Percentiles rank a stretch among this genome's conserved stretches.
Conservation (phyloP, 35 echinoderm and acorn worm species). For the Chiridota heheva region DNA sequence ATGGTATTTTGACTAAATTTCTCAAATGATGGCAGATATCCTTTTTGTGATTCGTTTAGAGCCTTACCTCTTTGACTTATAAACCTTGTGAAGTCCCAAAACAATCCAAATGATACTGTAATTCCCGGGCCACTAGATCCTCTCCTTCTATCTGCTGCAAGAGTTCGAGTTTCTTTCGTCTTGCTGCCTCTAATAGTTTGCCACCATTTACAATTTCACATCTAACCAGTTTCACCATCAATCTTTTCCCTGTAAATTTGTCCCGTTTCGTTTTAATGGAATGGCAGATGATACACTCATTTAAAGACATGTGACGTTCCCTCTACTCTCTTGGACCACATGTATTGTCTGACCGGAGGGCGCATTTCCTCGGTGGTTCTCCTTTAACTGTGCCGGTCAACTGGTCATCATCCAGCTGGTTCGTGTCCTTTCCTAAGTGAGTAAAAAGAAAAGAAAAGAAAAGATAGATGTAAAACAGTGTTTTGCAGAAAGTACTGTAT, state of each 20-base stretch:
- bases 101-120: background rate
- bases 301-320: background rate
- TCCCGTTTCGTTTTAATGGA: background rate
- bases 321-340: background rate
- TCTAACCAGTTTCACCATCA: background rate
- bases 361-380: background rate
- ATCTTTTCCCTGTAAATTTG: background rate
- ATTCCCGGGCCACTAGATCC: no score
- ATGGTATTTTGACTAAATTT: conserved; percentile 8
- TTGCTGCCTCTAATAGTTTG: conserved; percentile 10
- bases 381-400: background rate
- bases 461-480: background rate
- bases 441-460: background rate
- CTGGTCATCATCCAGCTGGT: background rate
- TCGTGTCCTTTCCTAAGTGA: background rate
- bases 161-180: background rate
- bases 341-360: background rate
- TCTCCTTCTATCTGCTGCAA: background rate
- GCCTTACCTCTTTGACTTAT: background rate
- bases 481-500: background rate
- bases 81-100: background rate
- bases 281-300: conserved; percentile 14
- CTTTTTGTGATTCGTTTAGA: background rate
- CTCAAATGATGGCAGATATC: background rate
- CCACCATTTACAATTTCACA: conserved; percentile 13